phyloP scores from a whole-genome alignment of 1,140 invertebrate genomes.

The Anastatus disparis region DNA sequence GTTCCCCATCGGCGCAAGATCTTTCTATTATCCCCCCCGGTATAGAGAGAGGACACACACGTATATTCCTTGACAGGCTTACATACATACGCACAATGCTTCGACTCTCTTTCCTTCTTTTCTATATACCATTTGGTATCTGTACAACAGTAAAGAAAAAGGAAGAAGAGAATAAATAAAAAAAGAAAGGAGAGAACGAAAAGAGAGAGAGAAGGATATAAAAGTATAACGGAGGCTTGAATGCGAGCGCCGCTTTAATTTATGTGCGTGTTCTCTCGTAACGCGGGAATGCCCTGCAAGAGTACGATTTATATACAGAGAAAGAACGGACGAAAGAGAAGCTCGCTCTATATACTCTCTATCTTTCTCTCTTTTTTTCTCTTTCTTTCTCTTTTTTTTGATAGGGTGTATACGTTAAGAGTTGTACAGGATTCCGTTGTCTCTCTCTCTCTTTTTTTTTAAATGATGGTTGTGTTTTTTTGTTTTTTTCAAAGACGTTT shows the following conservation, averaged over 20 bases:
- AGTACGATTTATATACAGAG: conserved; percentile 25
- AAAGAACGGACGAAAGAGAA: too few relatives aligned
- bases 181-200: too few relatives aligned
- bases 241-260: conserved; percentile 26
- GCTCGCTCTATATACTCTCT: too few relatives aligned
- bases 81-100: conserved; percentile 5
- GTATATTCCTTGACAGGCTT: neutral
- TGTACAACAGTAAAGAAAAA: too few relatives aligned
- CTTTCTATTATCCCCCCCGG: conserved; percentile 12
- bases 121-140: too few relatives aligned
- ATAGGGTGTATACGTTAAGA: too few relatives aligned
- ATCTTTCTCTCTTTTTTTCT: neutral
- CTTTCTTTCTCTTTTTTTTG: too few relatives aligned
- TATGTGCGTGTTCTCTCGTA: conserved; percentile 15
- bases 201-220: neutral
- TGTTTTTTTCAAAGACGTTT: too few relatives aligned
- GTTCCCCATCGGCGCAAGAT: conserved; percentile 3
- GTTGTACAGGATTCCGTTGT: too few relatives aligned
- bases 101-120: neutral
- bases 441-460: too few relatives aligned
- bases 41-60: neutral
- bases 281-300: neutral
- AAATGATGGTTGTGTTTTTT: too few relatives aligned
- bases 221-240: conserved; percentile 6
- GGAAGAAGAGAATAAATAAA: too few relatives aligned